Evolutionary conservation across 2,113 vertebrate species (phyloP).

Genomic region (Psettodes erumei): DNA sequence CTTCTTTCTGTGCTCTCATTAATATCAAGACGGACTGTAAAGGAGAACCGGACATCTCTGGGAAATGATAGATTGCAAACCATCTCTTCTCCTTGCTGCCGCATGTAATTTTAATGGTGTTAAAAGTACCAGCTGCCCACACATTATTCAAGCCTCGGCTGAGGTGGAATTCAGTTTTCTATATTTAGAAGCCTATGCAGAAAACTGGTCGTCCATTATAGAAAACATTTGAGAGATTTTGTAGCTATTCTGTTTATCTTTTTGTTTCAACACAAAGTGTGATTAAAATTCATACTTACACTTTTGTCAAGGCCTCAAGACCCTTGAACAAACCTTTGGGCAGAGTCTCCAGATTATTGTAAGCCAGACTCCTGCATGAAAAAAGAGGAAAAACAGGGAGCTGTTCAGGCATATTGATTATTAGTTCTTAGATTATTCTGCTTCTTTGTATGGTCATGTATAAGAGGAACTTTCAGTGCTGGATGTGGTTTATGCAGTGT

Average conservation of each 20-base stretch:
- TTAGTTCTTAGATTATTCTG: no score
- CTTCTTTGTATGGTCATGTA: neutral
- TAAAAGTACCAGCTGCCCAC: slow-evolving; percentile 70
- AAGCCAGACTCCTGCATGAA: slow-evolving; percentile 91
- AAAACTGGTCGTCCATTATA: slow-evolving; percentile 32
- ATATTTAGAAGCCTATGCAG: slow-evolving; percentile 55
- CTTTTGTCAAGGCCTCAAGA: slow-evolving; percentile 96
- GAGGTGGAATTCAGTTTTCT: slow-evolving; percentile 51
- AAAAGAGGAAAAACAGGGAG: slow-evolving; percentile 25
- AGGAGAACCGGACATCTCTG: slow-evolving; percentile 25
- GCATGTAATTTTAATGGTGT: slow-evolving; percentile 71
- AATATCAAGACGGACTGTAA: slow-evolving; percentile 28
- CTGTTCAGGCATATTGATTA: neutral
- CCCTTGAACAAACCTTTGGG: slow-evolving; percentile 98
- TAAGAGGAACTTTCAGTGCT: neutral
- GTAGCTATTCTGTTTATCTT: neutral
- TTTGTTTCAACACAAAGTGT: slow-evolving; percentile 1
- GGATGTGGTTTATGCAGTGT: neutral
- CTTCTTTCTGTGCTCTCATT: slow-evolving; percentile 33
- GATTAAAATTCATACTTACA: slow-evolving; percentile 85
- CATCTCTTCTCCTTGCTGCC: slow-evolving; percentile 29
- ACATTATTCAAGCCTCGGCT: slow-evolving; percentile 63
- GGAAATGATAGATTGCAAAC: slow-evolving; percentile 42
- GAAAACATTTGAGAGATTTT: slow-evolving; percentile 1
- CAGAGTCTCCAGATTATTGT: slow-evolving; percentile 96